Base-by-base conservation (phyloP, 2,888 invertebrate species). In the Saturnia pavonia region DNA sequence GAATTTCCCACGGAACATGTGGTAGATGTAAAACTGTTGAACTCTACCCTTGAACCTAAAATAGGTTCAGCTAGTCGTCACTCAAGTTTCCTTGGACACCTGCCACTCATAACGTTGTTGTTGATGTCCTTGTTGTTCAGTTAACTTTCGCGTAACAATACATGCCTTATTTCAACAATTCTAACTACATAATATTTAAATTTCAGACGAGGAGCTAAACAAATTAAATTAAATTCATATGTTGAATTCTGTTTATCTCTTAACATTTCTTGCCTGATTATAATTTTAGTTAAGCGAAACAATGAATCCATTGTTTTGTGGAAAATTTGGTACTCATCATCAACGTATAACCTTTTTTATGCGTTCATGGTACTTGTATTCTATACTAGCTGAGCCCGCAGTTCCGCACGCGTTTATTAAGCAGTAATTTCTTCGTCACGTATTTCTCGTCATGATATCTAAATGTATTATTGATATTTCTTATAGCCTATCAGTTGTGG, bases 21-120 rank as follows among this genome's bases (percentile, higher is more conserved):
- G 25, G 45, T 79, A 78, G 73, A 74, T 78, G 80, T 82, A 84
- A 85, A 87, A 85, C 83, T 85, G 82, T 51, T 48, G 65, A 60
- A 43, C 43, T 78, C 75, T 79, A 78, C 80, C 83, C 83, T 85
- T 84, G 81, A 75, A 73, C 77, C 80, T 77, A 80, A 86, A 86
- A 85, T 85, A 85, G 75, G 74, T 78, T 77, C 77, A 80, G 80
- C 74, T 74, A 72, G 78, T 75, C 75, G 79, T 78, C 80, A 82
- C 78, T 82, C 79, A 78, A 74, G 75, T 84, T 82, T 80, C 80
- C 82, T 83, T 86, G 85, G 85, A 86, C 82, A 83, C 72, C 77
- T 87, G 86, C 83, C 83, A 84, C 80, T 73, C 68, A 65, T 73
- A 71, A 67, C 57, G n/a, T n/a, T n/a, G n/a, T n/a, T n/a, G n/a